Evolutionary conservation across 2,888 invertebrate species (phyloP), one percentile per base, ranked within the genome.

Genomic region (Microplitis deprimator): DNA sequence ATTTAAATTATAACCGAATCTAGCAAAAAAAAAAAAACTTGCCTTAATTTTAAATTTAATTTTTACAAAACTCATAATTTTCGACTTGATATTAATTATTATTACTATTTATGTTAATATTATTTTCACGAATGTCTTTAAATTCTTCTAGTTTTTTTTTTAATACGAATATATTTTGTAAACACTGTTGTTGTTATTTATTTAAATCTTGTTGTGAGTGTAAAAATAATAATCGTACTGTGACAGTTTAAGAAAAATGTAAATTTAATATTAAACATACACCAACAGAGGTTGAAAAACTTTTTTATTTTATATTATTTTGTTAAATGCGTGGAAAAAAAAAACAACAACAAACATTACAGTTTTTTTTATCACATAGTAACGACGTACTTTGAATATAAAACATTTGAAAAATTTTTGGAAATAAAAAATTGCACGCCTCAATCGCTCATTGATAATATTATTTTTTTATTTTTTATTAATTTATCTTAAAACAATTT

Each of bases 211-310:
- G 71, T 50, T 39, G 68, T 13, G 40, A 72, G 20, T 68, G 62
- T 61, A 29, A 16, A 60, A 40, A 20, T 10, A n/a, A 71, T 60
- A 41, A 76, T 72, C 77, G 73, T 60, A 85, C 87, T 86, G 84
- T 81, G 75, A 81, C 84, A 29, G 76, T 86, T 68, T 85, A 79
- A 79, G 85, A 81, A 73, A 85, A 83, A 77, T 85, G 86, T 73
- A 71, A 81, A 40, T 76, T 83, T 82, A 84, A 82, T 61, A 83
- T 84, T 64, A 83, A 82, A 64, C 70, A 69, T 50, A 40, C 10
- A 13, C 6, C 13, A 13, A 13, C 13, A 50, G 13, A 50, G 50
- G 13, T 50, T 50, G 13, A 50, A 50, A 13, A 50, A 50, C 0
- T 5, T 13, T 13, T 13, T 50, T 50, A 13, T 50, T 50, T 50